Evolutionary conservation across 2,797 vertebrate species (phyloP), one percentile per base, ranked within the genome.

Genomic region (Aldrovandia affinis): DNA sequence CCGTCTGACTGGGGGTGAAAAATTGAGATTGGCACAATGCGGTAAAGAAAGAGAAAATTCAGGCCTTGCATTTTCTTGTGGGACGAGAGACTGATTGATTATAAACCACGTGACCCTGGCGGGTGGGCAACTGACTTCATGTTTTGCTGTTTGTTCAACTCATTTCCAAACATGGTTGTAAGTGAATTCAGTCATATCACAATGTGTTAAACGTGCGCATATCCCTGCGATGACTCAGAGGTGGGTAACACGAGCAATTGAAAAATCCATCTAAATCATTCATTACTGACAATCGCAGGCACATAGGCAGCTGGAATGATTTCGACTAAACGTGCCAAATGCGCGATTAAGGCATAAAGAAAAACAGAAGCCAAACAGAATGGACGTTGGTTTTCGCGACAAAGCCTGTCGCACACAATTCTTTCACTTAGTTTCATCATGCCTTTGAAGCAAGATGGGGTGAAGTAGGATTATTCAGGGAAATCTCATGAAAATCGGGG

Each of bases 381-480:
- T 86, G 83, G 89, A 82, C 85, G 83, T 54, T 33, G 81, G 81
- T 82, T 30, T 18, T 86, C 59, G 50, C 83, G 86, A 91, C 89
- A 90, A 89, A 30, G 85, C 86, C 84, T 57, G 57, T 86, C 89
- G 85, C 89, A 92, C 93, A 89, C 88, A 68, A 86, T 87, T 85
- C 85, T 90, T 93, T 91, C 85, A 89, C 91, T 89, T 91, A 86
- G 89, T 91, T 89, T 92, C 88, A 88, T 93, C 89, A 85, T 84
- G 86, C 85, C 87, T 89, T 91, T 91, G 89, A 92, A 89, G 89
- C 85, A 78, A 89, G 82, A 89, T 81, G 36, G 50, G 75, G 54
- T 70, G 81, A 80, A 85, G 85, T 20, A 36, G 36, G 88, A 88
- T 89, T 89, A 92, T 90, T 91, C 68, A 81, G 89, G 89, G 61